phyloP scores from a whole-genome alignment of 2,888 invertebrate species.

The Caenorhabditis wallacei region DNA sequence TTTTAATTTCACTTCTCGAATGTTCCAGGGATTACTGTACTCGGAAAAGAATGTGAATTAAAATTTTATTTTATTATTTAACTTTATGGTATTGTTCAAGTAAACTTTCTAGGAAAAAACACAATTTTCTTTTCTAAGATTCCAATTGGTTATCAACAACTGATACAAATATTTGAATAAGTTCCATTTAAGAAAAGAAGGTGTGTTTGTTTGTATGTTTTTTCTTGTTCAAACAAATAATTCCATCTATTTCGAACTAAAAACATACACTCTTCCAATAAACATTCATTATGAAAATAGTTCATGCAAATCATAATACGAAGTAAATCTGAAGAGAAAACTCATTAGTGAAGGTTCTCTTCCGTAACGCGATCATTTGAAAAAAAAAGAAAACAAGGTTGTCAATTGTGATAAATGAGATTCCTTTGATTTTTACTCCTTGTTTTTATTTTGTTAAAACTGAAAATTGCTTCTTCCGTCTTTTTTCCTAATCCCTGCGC shows the following conservation, averaged over 20 bases:
- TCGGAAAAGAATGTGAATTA: too few species aligned
- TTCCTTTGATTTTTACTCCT: constrained; percentile 9
- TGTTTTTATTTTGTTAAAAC: constrained; percentile 30
- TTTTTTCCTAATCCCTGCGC: constrained; percentile 31
- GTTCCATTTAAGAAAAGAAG: neutral
- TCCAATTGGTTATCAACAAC: too few species aligned
- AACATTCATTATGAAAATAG: too few species aligned
- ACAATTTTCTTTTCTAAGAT: too few species aligned
- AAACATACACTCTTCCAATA: neutral
- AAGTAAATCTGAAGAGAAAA: neutral
- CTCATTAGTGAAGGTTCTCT: neutral
- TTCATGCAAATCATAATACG: too few species aligned
- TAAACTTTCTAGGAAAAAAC: too few species aligned
- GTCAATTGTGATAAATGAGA: constrained; percentile 51
- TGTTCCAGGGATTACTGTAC: too few species aligned
- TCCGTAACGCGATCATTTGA: neutral
- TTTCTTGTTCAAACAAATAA: constrained; percentile 23
- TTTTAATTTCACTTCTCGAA: too few species aligned
- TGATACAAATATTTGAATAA: neutral
- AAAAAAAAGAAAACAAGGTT: constrained; percentile 41
- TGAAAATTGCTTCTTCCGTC: constrained; percentile 37
- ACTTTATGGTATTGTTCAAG: too few species aligned
- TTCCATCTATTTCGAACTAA: neutral
- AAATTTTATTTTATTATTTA: too few species aligned
- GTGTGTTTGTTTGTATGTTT: constrained; percentile 1